phyloP scores from a whole-genome alignment of 2,113 vertebrate species.

The Semicossyphus pulcher region DNA sequence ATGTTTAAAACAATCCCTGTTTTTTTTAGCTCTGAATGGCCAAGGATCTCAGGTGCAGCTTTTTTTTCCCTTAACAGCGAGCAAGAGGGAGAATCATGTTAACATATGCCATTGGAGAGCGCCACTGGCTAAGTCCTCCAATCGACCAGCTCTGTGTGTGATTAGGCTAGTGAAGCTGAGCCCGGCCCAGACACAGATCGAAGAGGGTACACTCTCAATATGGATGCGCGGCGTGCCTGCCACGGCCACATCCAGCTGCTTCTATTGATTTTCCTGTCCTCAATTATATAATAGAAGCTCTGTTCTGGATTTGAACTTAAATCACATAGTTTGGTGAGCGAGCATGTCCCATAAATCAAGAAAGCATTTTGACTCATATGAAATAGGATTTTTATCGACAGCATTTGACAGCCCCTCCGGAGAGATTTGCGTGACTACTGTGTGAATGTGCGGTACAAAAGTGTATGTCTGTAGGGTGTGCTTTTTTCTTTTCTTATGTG shows the following conservation, averaged over 20 bases:
- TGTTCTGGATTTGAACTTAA: slow-evolving; percentile 80
- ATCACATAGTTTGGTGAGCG: slow-evolving; percentile 78
- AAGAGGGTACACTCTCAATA: slow-evolving; percentile 79
- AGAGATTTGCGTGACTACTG: slow-evolving; percentile 65
- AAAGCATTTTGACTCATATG: slow-evolving; percentile 74
- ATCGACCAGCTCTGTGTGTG: slow-evolving; percentile 82
- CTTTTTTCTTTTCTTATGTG: slow-evolving; percentile 39
- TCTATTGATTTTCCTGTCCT: slow-evolving; percentile 84
- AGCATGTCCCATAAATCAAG: slow-evolving; percentile 74
- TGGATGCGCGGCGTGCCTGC: slow-evolving; percentile 73
- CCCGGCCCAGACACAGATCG: slow-evolving; percentile 81
- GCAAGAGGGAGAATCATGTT: slow-evolving; percentile 75
- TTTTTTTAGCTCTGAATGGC: slow-evolving; percentile 76
- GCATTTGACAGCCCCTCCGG: slow-evolving; percentile 69
- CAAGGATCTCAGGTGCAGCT: slow-evolving; percentile 78
- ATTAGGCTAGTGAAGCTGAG: slow-evolving; percentile 81
- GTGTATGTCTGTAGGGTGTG: slow-evolving; percentile 29
- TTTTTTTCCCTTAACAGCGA: slow-evolving; percentile 62
- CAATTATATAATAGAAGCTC: slow-evolving; percentile 86
- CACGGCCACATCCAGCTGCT: slow-evolving; percentile 79
- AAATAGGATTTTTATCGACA: slow-evolving; percentile 84
- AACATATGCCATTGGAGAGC: slow-evolving; percentile 80
- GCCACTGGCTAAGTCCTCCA: slow-evolving; percentile 75
- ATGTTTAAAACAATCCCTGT: slow-evolving; percentile 85
- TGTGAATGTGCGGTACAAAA: slow-evolving; percentile 35